These are phyloP conservation scores for Streblospio benedicti DNA, from an alignment of 1,140 invertebrate species.

Conservation along the genomic window DNA sequence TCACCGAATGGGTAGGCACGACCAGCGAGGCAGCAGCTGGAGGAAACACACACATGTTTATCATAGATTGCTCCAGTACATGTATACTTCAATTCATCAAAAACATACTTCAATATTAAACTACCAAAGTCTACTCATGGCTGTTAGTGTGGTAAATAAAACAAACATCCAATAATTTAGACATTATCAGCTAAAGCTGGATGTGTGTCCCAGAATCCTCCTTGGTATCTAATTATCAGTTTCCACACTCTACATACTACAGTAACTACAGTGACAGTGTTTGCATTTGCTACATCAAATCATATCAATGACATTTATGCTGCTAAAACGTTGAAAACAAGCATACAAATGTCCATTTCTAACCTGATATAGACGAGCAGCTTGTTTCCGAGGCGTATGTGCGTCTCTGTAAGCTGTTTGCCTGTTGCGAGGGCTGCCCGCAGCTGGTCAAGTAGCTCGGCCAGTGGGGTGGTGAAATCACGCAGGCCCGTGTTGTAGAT, in stretches of 20 bases:
- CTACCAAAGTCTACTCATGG: no score
- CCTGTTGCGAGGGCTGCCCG: slow-evolving; percentile 36
- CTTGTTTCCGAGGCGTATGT: slow-evolving; percentile 64
- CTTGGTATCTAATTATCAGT: no score
- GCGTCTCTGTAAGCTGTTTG: slow-evolving; percentile 41
- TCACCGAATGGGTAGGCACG: slow-evolving; percentile 79
- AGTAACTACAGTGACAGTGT: no score
- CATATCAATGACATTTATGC: not conserved
- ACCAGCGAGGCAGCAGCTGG: slow-evolving; percentile 83
- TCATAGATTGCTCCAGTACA: not conserved
- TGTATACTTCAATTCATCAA: no score
- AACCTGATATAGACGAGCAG: slow-evolving; percentile 72
- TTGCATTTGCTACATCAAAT: not conserved
- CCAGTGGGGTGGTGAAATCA: slow-evolving; percentile 75
- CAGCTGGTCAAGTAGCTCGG: slow-evolving; percentile 55
- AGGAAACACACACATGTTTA: slow-evolving; percentile 44
- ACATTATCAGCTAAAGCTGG: no score
- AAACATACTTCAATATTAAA: no score
- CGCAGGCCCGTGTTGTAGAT: slow-evolving; percentile 74
- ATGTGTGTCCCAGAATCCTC: no score
- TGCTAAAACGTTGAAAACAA: not conserved
- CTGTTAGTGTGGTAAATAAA: no score
- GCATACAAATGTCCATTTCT: not conserved
- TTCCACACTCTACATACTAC: no score
- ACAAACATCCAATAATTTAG: no score